Evolutionary conservation across 2,113 vertebrate genomes (phyloP).

Genomic region (Brevimyrus niger): DNA sequence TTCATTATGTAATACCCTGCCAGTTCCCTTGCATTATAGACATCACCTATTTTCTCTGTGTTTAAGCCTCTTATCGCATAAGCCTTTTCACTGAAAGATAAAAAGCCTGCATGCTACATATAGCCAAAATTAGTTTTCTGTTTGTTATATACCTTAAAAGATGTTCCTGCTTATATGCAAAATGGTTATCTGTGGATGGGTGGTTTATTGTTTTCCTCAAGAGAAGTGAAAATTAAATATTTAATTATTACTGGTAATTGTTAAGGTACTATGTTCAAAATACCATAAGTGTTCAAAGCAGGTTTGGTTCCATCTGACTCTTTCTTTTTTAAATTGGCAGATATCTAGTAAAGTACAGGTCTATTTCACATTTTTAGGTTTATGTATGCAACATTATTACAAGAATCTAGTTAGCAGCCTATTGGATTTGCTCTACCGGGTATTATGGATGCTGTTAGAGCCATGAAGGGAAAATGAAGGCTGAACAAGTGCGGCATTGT

Average conservation of each 20-base stretch:
- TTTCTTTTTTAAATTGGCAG: neutral
- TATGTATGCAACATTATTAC: neutral
- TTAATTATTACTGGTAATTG: neutral
- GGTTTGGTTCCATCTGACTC: neutral
- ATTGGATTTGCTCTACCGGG: neutral
- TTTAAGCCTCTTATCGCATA: slow-evolving; percentile 62
- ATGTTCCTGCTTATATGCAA: neutral
- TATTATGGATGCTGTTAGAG: neutral
- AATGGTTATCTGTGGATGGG: neutral
- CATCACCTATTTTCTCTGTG: slow-evolving; percentile 50
- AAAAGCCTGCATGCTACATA: slow-evolving; percentile 50
- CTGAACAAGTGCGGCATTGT: neutral
- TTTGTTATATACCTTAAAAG: slow-evolving; percentile 33
- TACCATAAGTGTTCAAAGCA: neutral
- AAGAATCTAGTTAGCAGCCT: neutral
- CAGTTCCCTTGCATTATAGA: slow-evolving; percentile 43
- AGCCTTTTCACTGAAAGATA: slow-evolving; percentile 54
- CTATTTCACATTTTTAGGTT: neutral
- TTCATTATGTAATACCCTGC: slow-evolving; percentile 54
- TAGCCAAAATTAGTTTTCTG: slow-evolving; percentile 41
- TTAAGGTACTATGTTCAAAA: neutral
- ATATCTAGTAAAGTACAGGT: neutral
- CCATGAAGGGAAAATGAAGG: neutral
- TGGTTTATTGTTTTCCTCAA: neutral
- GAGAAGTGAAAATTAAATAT: neutral